phyloP scores from a whole-genome alignment of 2,888 invertebrate species.

The Drosophila phalerata region DNA sequence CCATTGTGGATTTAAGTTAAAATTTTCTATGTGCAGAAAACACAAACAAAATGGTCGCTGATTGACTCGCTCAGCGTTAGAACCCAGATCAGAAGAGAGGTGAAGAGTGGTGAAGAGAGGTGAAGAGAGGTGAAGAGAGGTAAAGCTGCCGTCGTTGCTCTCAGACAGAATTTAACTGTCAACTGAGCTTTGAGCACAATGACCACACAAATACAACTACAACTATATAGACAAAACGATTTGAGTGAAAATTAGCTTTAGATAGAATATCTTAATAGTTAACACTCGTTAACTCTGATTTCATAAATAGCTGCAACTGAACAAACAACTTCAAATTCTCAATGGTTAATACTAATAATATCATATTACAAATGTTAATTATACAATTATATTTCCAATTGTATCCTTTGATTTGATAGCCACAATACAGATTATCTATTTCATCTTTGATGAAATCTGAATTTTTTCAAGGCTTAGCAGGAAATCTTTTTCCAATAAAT shows the following conservation, averaged over 20 bases:
- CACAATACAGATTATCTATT: too few relatives aligned
- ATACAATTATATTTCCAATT: neutral
- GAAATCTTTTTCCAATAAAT: too few relatives aligned
- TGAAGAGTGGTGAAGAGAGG: neutral
- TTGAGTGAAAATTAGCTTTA: neutral
- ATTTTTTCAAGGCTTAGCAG: too few relatives aligned
- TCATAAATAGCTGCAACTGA: conserved; percentile 6
- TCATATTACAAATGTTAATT: neutral
- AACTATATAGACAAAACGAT: neutral
- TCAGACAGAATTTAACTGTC: conserved; percentile 29
- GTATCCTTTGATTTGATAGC: neutral
- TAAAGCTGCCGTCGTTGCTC: conserved; percentile 2
- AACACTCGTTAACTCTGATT: conserved; percentile 1
- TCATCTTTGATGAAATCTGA: too few relatives aligned
- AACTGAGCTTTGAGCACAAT: conserved; percentile 29
- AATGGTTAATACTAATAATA: neutral
- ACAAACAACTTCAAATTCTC: neutral
- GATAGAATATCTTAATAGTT: conserved; percentile 10
- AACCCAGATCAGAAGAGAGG: conserved; percentile 16
- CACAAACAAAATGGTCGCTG: conserved; percentile 25
- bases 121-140: conserved; percentile 1
- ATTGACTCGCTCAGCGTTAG: conserved; percentile 20
- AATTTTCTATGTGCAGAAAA: conserved; percentile 37
- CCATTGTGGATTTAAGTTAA: conserved; percentile 9
- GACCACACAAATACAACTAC: neutral